These are phyloP conservation scores for Tetrapedia diversipes DNA, from an alignment of 2,888 invertebrate genomes.

Conservation along the genomic window DNA sequence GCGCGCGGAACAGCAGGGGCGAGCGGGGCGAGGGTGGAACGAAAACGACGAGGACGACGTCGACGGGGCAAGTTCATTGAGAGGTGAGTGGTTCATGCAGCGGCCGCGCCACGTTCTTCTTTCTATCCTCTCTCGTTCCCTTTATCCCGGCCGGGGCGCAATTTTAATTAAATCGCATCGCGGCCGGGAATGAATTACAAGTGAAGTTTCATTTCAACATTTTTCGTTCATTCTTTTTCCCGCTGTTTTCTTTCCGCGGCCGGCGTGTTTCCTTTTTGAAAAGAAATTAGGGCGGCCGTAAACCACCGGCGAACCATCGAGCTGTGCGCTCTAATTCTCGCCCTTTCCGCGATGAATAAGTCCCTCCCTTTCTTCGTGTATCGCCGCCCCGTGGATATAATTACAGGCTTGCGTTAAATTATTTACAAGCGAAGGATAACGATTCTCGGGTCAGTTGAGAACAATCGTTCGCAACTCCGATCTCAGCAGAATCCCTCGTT, in stretches of 20 bases:
- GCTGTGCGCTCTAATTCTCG: slow-evolving; percentile 42
- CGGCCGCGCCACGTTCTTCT: not conserved
- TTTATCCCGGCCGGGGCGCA: slow-evolving; percentile 33
- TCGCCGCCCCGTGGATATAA: not conserved
- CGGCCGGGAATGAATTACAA: slow-evolving; percentile 53
- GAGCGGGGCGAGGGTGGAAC: not conserved
- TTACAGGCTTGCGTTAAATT: not conserved
- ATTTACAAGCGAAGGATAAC: not conserved
- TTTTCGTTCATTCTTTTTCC: slow-evolving; percentile 30
- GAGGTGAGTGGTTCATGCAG: slow-evolving; percentile 31
- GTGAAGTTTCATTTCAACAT: slow-evolving; percentile 54
- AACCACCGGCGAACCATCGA: slow-evolving; percentile 41
- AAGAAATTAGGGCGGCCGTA: slow-evolving; percentile 44
- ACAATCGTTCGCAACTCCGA: too few relatives aligned
- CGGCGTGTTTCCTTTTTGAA: slow-evolving; percentile 19
- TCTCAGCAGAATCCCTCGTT: too few relatives aligned
- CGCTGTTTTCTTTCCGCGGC: slow-evolving; percentile 14
- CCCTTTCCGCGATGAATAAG: slow-evolving; percentile 27
- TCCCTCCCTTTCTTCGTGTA: not conserved
- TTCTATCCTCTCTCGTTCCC: not conserved
- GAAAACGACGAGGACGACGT: slow-evolving; percentile 12
- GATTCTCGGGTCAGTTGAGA: not conserved
- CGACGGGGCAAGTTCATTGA: slow-evolving; percentile 35
- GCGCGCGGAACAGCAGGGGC: not conserved
- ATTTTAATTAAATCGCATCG: slow-evolving; percentile 60